Conservation (phyloP, 2,113 vertebrate genomes). For the Pterocles burchelli region DNA sequence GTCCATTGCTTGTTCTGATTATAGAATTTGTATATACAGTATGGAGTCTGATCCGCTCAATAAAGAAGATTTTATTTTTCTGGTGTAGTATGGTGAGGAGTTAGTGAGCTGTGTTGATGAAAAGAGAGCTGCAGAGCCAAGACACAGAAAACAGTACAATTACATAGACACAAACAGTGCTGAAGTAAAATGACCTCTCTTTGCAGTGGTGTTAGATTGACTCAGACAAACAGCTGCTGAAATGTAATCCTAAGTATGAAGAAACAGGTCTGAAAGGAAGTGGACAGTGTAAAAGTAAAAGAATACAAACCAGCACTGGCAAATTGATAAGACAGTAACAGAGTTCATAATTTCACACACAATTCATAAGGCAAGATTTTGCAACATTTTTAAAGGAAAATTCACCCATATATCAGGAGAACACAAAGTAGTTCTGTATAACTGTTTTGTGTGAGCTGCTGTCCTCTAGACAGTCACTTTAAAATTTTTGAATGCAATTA, state of each 20-base stretch:
- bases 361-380: neutral
- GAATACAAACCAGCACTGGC: fast-evolving
- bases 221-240: neutral
- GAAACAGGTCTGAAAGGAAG: neutral
- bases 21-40: neutral
- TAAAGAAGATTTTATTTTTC: neutral
- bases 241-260: neutral
- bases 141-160: neutral
- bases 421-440: neutral
- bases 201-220: neutral
- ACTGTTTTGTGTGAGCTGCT: neutral
- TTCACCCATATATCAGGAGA: neutral
- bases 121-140: neutral
- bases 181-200: neutral
- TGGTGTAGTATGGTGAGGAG: neutral
- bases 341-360: neutral
- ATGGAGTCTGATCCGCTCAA: neutral
- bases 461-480: neutral
- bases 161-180: neutral
- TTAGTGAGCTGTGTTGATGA: neutral
- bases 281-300: neutral
- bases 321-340: neutral
- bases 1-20: neutral
- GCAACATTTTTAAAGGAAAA: neutral
- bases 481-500: neutral